Conservation (phyloP, 2,797 vertebrate genomes). For the Parotocinclus haroldoi region DNA sequence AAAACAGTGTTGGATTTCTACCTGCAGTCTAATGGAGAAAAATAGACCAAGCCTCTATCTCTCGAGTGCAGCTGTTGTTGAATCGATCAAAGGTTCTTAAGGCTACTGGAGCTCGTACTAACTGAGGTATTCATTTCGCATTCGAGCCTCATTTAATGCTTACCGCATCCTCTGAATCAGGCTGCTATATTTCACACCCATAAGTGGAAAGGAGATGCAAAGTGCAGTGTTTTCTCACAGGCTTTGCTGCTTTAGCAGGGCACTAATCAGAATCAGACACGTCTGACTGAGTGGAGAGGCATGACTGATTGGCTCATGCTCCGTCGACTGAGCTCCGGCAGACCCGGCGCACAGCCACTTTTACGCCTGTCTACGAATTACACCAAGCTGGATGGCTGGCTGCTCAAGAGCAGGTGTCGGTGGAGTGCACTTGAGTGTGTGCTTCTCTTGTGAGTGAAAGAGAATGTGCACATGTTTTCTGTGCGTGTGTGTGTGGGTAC, state of each 20-base stretch:
- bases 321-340: slow-evolving; percentile 44
- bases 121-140: slow-evolving; percentile 26
- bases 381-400: slow-evolving; percentile 41
- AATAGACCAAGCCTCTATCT: slow-evolving; percentile 9
- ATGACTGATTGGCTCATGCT: slow-evolving; percentile 57
- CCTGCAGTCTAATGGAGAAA: slow-evolving; percentile 5
- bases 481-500: slow-evolving; percentile 5
- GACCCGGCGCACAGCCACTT: slow-evolving; percentile 43
- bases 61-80: slow-evolving; percentile 1
- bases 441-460: slow-evolving; percentile 9
- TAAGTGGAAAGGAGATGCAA: slow-evolving; percentile 48
- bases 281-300: slow-evolving; percentile 57
- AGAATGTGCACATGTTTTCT: slow-evolving; percentile 4
- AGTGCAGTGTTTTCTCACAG: slow-evolving; percentile 36
- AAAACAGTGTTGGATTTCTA: slow-evolving; percentile 18
- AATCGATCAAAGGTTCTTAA: neutral
- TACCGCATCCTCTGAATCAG: slow-evolving; percentile 27
- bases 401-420: slow-evolving; percentile 48
- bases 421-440: slow-evolving; percentile 41
- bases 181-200: slow-evolving; percentile 40
- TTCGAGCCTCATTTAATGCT: slow-evolving; percentile 38
- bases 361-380: slow-evolving; percentile 55
- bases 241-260: slow-evolving; percentile 48
- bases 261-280: slow-evolving; percentile 54
- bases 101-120: neutral